Conservation (phyloP, 2,113 vertebrate species). For the Willisornis vidua region DNA sequence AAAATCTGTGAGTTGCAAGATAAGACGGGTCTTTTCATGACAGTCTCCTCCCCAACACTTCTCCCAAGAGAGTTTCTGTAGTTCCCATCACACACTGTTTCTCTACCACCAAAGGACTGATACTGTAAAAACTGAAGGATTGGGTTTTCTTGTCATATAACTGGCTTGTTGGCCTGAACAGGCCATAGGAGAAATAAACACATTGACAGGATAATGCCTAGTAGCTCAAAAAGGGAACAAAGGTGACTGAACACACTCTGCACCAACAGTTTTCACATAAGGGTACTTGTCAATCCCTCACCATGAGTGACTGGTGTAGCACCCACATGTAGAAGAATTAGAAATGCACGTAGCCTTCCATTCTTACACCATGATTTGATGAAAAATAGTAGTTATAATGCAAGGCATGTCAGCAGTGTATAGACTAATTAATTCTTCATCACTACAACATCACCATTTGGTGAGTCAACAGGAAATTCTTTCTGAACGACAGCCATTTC, state of each 20-base stretch:
- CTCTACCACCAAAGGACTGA: background rate
- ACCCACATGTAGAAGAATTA: background rate
- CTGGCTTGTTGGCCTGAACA: background rate
- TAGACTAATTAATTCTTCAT: background rate
- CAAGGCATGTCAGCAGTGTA: background rate
- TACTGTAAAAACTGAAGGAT: background rate
- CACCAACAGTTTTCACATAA: background rate
- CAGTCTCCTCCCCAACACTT: background rate
- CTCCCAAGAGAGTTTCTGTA: background rate
- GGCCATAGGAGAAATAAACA: background rate
- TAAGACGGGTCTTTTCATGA: background rate
- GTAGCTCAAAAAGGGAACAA: background rate
- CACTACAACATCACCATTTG: background rate
- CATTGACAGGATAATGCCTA: background rate
- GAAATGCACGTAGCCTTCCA: background rate
- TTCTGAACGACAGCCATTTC: background rate
- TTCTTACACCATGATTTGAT: background rate
- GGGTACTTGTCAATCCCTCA: background rate
- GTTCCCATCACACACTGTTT: background rate
- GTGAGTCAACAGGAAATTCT: background rate
- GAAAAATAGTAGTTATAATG: conserved; percentile 2
- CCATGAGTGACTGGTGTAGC: background rate
- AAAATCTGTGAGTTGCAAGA: background rate
- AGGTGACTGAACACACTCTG: background rate
- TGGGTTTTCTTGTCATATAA: background rate